phyloP scores from a whole-genome alignment of 2,113 vertebrate genomes.

The Myocastor coypus region DNA sequence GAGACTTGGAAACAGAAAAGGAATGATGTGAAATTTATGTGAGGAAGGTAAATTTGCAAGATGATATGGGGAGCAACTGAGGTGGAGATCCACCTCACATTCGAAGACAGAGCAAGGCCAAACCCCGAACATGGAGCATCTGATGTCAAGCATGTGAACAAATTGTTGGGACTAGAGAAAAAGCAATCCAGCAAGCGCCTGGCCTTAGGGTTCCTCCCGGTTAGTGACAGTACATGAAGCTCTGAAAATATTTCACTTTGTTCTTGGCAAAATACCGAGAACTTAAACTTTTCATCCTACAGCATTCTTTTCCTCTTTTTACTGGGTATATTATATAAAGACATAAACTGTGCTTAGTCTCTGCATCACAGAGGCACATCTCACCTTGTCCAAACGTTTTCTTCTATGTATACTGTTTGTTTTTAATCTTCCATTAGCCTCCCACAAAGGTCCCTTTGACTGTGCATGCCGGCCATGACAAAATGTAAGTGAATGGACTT shows the following conservation, averaged over 20 bases:
- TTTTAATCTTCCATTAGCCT: neutral
- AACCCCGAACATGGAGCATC: fast-evolving
- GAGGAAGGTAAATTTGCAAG: neutral
- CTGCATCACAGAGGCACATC: no score
- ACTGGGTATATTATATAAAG: neutral
- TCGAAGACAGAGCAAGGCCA: neutral
- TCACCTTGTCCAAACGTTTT: no score
- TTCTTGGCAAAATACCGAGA: neutral
- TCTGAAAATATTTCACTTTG: neutral
- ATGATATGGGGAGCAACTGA: neutral
- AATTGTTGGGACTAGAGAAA: neutral
- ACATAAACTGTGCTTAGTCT: no score
- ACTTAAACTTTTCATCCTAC: neutral
- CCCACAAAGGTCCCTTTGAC: neutral
- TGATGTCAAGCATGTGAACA: neutral
- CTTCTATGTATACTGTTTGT: no score
- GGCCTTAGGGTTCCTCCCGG: neutral
- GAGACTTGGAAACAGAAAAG: neutral
- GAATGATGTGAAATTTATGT: neutral
- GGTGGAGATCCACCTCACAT: neutral
- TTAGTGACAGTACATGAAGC: no score
- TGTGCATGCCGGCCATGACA: neutral
- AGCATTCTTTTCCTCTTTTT: neutral
- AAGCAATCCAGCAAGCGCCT: neutral
- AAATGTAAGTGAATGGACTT: neutral